Base-by-base conservation (phyloP, 1,140 invertebrate genomes). In the Drosophila eugracilis region DNA sequence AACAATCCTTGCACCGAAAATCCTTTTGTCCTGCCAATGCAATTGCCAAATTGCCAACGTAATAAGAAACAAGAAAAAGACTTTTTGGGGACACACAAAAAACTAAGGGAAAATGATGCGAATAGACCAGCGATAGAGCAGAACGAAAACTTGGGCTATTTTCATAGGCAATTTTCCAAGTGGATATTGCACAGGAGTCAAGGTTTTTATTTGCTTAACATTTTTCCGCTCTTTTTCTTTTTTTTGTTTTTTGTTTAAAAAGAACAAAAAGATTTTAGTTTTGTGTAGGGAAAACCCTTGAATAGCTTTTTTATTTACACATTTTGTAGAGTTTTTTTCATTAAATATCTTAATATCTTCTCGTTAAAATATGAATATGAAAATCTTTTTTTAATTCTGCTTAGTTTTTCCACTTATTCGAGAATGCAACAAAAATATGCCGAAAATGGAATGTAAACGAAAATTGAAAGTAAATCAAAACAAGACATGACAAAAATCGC, bases 401-500 rank as follows among this genome's bases (percentile, higher is more conserved):
- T 21, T 41, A 10, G 6, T 10, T 21, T 41, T 42, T 22, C 19
- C 21, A 42, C 14, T 34, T 4, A 34, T 53, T 4, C 5, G 52
- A 17, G 24, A 17, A n/a, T 17, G 26, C 9, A 4, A 12, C 7
- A 32, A 58, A 36, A 28, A 59, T 1, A 48, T 24, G 15, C 7
- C 19, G 32, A 58, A 52, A 76, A 63, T 49, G 36, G 19, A 50
- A 36, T 12, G 37, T 50, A 63, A 63, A 60, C 19, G 14, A 74
- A 69, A 63, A 26, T 41, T 41, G 17, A n/a, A 34, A 54, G 12
- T 26, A 78, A 79, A 69, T 48, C 44, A 71, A 80, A 81, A 69
- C 19, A 83, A 75, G 77, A 75, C 55, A 58, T 7, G 21, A 28
- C 17, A 15, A 63, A 71, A 86, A 80, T 80, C 52, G 39, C 62